phyloP scores from a whole-genome alignment of 2,797 vertebrate genomes.

The Anguilla marmorata region DNA sequence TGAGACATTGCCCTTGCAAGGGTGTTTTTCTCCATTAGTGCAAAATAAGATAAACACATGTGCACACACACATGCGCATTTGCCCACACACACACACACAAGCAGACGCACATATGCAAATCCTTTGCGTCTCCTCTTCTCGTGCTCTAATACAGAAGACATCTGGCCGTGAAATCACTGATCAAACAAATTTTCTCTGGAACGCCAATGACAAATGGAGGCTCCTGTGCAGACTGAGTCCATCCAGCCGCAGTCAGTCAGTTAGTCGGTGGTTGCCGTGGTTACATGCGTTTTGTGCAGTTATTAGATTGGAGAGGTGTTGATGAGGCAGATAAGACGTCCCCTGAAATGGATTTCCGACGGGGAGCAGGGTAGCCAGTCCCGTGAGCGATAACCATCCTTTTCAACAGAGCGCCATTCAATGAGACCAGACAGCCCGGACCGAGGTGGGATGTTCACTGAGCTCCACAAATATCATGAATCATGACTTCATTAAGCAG shows the following conservation, averaged over 20 bases:
- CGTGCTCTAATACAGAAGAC: not conserved
- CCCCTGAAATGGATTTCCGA: conserved; percentile 55
- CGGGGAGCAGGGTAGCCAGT: conserved; percentile 48
- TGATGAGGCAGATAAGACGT: conserved; percentile 50
- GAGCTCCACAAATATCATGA: conserved; percentile 1
- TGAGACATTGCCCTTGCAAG: not conserved
- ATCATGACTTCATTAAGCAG: not conserved
- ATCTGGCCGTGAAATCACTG: not conserved
- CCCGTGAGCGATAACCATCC: conserved; percentile 52
- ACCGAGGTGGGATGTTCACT: not conserved
- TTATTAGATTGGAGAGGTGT: conserved; percentile 52
- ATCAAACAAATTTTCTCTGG: conserved; percentile 14
- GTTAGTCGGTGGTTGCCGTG: conserved; percentile 29
- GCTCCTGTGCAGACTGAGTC: conserved; percentile 27
- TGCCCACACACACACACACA: not conserved
- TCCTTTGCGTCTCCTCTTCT: not conserved
- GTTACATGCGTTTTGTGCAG: conserved; percentile 47
- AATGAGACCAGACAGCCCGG: conserved; percentile 45
- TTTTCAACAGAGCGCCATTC: conserved; percentile 53
- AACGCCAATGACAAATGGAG: conserved; percentile 18
- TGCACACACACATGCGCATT: not conserved
- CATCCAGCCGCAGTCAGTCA: not conserved
- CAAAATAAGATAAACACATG: not conserved
- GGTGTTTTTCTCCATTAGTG: not conserved
- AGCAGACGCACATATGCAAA: not conserved